A percentile compares a stretch with the other conserved stretches of the same genome.
Conservation (phyloP, 2,888 invertebrate genomes). For the Lycia hirtaria region DNA sequence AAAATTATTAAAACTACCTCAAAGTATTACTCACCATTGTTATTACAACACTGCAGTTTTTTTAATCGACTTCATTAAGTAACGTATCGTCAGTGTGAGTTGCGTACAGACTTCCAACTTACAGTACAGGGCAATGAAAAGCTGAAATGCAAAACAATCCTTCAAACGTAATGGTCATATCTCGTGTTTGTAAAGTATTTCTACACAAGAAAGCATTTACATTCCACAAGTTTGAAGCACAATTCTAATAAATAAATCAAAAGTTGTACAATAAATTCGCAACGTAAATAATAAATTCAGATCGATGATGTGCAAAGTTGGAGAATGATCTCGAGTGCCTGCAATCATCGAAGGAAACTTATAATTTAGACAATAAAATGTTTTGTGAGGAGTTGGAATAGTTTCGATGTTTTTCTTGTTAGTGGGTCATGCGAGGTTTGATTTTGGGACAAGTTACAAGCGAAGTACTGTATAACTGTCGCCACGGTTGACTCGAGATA, state of each 20-base stretch:
- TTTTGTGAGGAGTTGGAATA: constrained; percentile 45
- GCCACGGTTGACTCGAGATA: too few species aligned
- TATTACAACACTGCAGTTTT: too few species aligned
- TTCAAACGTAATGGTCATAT: constrained; percentile 4
- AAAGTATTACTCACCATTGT: too few species aligned
- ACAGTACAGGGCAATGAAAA: constrained; percentile 1
- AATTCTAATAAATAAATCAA: constrained; percentile 14
- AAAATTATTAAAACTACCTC: too few species aligned
- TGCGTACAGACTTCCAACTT: too few species aligned
- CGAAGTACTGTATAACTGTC: neutral
- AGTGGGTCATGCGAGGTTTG: constrained; percentile 50
- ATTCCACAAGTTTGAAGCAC: constrained; percentile 18
- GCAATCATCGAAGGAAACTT: constrained; percentile 36
- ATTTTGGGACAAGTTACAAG: constrained; percentile 39
- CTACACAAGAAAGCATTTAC: constrained; percentile 7
- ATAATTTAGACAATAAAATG: constrained; percentile 38
- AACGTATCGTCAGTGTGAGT: too few species aligned
- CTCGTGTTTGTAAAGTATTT: constrained; percentile 20
- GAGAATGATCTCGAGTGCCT: constrained; percentile 36
- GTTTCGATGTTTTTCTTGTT: constrained; percentile 52
- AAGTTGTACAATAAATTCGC: constrained; percentile 16
- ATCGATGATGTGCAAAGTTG: constrained; percentile 39
- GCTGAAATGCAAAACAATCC: constrained; percentile 2
- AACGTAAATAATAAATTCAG: constrained; percentile 32
- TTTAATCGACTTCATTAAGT: too few species aligned